Evolutionary conservation across 2,113 vertebrate genomes (phyloP).

Genomic region (Nettapus auritus): DNA sequence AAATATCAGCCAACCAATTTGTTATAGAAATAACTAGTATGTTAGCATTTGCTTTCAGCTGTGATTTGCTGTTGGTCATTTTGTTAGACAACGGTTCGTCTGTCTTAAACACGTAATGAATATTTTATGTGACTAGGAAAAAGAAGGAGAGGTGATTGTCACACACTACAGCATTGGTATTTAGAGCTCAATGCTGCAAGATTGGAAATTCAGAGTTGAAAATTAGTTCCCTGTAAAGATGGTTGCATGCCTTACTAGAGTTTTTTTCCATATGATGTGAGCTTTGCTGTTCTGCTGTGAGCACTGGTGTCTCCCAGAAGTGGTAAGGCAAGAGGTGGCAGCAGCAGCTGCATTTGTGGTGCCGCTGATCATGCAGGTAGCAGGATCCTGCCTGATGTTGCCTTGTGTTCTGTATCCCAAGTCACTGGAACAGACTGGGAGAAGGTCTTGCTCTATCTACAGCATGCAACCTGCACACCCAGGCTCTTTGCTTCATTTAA

Average conservation of each 20-base stretch:
- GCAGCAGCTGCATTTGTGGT: background rate
- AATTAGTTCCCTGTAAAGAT: background rate
- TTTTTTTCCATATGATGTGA: background rate
- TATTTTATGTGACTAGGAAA: no score
- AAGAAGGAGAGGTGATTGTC: no score
- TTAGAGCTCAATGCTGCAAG: background rate
- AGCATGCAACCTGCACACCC: background rate
- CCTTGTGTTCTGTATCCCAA: background rate
- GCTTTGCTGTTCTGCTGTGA: background rate
- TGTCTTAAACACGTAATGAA: background rate
- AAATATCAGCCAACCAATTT: background rate
- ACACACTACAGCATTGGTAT: background rate
- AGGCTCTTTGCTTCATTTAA: background rate
- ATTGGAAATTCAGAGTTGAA: background rate
- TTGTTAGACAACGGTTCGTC: background rate
- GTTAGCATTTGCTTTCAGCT: background rate
- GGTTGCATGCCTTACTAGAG: background rate
- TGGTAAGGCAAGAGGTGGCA: rapidly evolving
- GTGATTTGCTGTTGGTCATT: background rate
- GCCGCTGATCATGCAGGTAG: rapidly evolving
- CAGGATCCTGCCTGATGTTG: background rate
- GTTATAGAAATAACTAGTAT: background rate
- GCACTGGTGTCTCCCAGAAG: rapidly evolving
- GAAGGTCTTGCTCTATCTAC: background rate
- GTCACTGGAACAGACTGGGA: background rate